Conservation (phyloP, 2,113 vertebrate species). For the Puntigrus tetrazona region DNA sequence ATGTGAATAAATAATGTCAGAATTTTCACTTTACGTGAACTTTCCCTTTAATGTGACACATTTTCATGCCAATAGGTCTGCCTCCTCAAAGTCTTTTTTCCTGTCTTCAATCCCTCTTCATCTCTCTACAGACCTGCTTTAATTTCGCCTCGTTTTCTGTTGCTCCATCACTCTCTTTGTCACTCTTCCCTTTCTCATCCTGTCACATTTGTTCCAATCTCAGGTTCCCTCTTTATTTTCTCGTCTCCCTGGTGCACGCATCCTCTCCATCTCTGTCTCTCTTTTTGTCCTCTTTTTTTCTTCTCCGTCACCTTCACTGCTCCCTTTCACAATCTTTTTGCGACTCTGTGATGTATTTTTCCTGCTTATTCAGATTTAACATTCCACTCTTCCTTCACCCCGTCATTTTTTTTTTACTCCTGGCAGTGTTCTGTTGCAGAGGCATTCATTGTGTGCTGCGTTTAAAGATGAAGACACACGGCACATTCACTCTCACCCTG, state of each 20-base stretch:
- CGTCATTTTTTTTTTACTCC: slow-evolving; percentile 36
- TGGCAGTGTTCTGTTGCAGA: slow-evolving; percentile 35
- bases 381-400: slow-evolving; percentile 19
- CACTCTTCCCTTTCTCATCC: slow-evolving; percentile 37
- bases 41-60: slow-evolving; percentile 42
- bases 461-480: slow-evolving; percentile 37
- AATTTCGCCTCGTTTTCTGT: slow-evolving; percentile 47
- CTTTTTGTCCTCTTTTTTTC: slow-evolving; percentile 31
- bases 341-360: slow-evolving; percentile 39
- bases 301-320: slow-evolving; percentile 28
- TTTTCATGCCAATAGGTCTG: slow-evolving; percentile 37
- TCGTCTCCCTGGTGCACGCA: neutral
- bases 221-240: slow-evolving; percentile 36
- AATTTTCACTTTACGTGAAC: slow-evolving; percentile 17
- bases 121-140: slow-evolving; percentile 32
- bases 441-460: slow-evolving; percentile 12
- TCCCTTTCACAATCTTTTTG: slow-evolving; percentile 21
- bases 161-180: slow-evolving; percentile 44
- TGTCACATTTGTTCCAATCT: slow-evolving; percentile 43
- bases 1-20: neutral
- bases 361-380: slow-evolving; percentile 36
- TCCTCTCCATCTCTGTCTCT: slow-evolving; percentile 49
- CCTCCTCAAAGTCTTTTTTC: slow-evolving; percentile 21
- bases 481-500: neutral
- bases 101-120: slow-evolving; percentile 44